phyloP scores from a whole-genome alignment of 2,797 vertebrate species.

The Danio jaintianensis region DNA sequence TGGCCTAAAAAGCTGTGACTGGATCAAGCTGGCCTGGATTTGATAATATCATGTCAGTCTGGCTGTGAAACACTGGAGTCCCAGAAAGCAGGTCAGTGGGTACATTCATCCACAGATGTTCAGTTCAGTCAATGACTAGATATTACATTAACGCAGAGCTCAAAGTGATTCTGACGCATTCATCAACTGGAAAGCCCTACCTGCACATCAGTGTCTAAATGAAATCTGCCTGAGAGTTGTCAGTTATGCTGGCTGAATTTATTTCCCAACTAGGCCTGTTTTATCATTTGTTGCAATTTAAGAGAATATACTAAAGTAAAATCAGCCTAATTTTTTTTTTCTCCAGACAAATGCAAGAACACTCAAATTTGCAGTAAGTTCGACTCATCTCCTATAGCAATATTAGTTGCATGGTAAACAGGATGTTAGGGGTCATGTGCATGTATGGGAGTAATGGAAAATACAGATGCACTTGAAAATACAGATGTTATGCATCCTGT shows the following conservation, averaged over 20 bases:
- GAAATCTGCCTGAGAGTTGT: conserved; percentile 26
- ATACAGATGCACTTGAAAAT: conserved; percentile 21
- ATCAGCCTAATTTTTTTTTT: neutral
- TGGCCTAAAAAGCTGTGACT: neutral
- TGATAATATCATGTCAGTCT: conserved; percentile 33
- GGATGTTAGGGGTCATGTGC: conserved; percentile 19
- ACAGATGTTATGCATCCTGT: conserved; percentile 7
- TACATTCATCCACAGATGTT: conserved; percentile 32
- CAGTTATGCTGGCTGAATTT: neutral
- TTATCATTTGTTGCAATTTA: neutral
- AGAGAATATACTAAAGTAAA: neutral
- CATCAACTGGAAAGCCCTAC: conserved; percentile 26
- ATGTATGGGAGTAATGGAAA: conserved; percentile 2
- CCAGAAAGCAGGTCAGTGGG: conserved; percentile 55
- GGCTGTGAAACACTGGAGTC: conserved; percentile 1
- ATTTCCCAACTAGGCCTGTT: neutral
- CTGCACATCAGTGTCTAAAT: conserved; percentile 21
- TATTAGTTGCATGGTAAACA: neutral
- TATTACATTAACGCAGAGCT: conserved; percentile 27
- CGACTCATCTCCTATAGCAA: neutral
- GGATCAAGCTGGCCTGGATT: conserved; percentile 30
- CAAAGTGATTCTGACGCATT: conserved; percentile 19
- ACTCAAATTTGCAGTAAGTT: neutral
- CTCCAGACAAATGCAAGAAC: neutral
- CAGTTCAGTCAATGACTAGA: conserved; percentile 7